Evolutionary conservation across 2,113 vertebrate genomes (phyloP).

Genomic region (Alaudala cheleensis): DNA sequence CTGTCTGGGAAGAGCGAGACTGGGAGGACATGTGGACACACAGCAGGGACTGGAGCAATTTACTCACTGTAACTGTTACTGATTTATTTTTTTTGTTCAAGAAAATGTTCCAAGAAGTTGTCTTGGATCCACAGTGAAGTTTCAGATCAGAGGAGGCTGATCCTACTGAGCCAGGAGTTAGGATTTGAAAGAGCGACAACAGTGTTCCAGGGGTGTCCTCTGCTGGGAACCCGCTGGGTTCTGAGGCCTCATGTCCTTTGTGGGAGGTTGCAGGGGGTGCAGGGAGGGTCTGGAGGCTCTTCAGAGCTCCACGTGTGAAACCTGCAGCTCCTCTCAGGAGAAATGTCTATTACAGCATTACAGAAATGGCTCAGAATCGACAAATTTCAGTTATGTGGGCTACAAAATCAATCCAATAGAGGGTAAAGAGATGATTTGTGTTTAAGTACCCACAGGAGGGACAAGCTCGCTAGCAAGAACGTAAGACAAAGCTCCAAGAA

Average conservation of each 20-base stretch:
- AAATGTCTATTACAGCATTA: neutral
- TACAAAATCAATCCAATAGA: neutral
- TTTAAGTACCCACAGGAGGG: neutral
- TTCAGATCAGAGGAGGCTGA: neutral
- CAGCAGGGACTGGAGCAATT: neutral
- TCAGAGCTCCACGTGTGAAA: rapidly evolving
- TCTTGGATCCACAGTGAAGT: neutral
- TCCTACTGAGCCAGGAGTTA: neutral
- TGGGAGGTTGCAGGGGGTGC: rapidly evolving
- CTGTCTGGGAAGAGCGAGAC: neutral
- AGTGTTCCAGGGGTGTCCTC: neutral
- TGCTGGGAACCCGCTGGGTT: rapidly evolving
- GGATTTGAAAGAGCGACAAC: neutral
- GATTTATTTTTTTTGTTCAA: neutral
- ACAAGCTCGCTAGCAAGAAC: neutral
- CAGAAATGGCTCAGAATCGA: neutral
- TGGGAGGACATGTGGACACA: rapidly evolving
- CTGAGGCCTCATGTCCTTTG: rapidly evolving
- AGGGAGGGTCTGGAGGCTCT: neutral
- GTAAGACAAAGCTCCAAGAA: neutral
- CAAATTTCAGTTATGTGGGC: neutral
- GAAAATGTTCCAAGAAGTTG: neutral
- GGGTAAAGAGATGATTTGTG: neutral
- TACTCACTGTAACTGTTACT: neutral
- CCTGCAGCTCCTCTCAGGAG: neutral